Conservation (phyloP, 2,113 vertebrate species). For the Hippocampus comes region DNA sequence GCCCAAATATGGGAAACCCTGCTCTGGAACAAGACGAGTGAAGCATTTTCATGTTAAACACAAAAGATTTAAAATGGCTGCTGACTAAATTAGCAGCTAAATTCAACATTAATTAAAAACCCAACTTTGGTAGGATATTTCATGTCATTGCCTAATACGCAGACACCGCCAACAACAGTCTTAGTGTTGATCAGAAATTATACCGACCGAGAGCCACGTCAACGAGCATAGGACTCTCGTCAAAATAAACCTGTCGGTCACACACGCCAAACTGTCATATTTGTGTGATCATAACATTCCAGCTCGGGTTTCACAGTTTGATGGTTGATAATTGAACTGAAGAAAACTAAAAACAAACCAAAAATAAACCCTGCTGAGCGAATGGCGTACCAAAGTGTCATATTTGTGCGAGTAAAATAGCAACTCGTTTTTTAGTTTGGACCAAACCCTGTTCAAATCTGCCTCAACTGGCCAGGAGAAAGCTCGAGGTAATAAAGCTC, state of each 20-base stretch:
- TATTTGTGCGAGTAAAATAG: not conserved
- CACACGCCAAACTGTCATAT: not conserved
- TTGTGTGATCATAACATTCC: not conserved
- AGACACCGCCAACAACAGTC: slow-evolving; percentile 12
- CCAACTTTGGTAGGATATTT: slow-evolving; percentile 58
- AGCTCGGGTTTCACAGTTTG: not conserved
- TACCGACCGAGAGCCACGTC: slow-evolving; percentile 13
- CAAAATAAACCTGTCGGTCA: not conserved
- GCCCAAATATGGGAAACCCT: not conserved
- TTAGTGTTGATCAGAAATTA: slow-evolving; percentile 20
- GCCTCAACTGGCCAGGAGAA: not conserved
- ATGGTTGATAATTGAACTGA: not conserved
- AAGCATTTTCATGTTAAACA: slow-evolving; percentile 43
- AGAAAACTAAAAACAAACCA: not conserved
- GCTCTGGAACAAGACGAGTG: not conserved
- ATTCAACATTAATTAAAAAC: slow-evolving; percentile 34
- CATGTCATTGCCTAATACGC: slow-evolving; percentile 25
- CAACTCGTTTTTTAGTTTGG: not conserved
- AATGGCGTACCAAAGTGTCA: not conserved
- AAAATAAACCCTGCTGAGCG: not conserved
- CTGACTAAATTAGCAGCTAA: not conserved
- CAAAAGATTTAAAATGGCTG: slow-evolving; percentile 22
- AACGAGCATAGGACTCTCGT: not conserved
- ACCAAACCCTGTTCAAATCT: not conserved
- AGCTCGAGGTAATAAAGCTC: too few relatives aligned